Evolutionary conservation across 2,888 invertebrate genomes (phyloP), one percentile per base, ranked within the genome.

Genomic region (Carcina quercana): DNA sequence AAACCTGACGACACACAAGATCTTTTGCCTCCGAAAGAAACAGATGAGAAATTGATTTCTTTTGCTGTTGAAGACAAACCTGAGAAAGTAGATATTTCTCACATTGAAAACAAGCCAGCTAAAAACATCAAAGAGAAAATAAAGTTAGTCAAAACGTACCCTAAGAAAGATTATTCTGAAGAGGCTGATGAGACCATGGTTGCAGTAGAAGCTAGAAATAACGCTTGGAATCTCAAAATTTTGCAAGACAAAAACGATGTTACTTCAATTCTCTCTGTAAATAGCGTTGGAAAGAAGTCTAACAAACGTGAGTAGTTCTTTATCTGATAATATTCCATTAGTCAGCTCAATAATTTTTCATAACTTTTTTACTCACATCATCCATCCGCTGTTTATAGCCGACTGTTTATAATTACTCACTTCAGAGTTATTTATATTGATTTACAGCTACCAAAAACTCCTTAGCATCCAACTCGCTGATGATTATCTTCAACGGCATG

Each of bases 401-500:
- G n/a, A n/a, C n/a, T n/a, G n/a, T n/a, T n/a, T n/a, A n/a, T n/a
- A n/a, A n/a, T n/a, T n/a, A 15, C 3, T 21, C 14, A 27, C n/a
- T n/a, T n/a, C n/a, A n/a, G n/a, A 14, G 15, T 26, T 17, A 19
- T 27, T 32, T 21, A 32, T 25, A n/a, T 15, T n/a, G 13, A 19
- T 32, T 14, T 10, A 13, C 13, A 7, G 12, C 7, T 10, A 29
- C 24, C 3, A n/a, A 15, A 28, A 22, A n/a, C 3, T 19, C 21
- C 2, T 10, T 6, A 22, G 61, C 63, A 27, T 60, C 84, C 0
- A 85, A 87, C 22, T 88, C 90, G 0, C 74, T 88, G 47, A 85
- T 93, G 74, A 67, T 94, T 17, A 76, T 94, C 28, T 90, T 92
- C 47, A 93, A 93, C 50, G 91, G 91, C 0, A 78, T 94, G 51